Conservation (phyloP, 2,888 invertebrate genomes). For the Polydrusus pterygomalis region DNA sequence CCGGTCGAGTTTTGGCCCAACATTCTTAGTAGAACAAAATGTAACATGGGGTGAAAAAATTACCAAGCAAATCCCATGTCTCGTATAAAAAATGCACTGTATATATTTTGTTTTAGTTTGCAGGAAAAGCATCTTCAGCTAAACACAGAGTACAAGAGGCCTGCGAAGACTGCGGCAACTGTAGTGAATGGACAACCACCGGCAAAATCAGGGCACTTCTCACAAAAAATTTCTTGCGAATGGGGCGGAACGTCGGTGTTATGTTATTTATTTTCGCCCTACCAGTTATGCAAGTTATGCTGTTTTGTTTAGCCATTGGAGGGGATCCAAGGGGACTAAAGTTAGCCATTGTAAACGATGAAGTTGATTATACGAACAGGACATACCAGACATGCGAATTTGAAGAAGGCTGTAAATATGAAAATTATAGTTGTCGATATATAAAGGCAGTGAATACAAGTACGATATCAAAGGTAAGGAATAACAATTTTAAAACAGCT, state of each 20-base stretch:
- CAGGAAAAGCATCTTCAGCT: constrained; percentile 58
- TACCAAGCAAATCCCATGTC: too few relatives aligned
- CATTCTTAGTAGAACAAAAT: too few relatives aligned
- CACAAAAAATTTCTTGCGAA: constrained; percentile 91
- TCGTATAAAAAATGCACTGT: too few relatives aligned
- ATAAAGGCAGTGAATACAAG: constrained; percentile 73
- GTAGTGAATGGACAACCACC: constrained; percentile 81
- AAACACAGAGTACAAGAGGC: constrained; percentile 73
- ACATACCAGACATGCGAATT: constrained; percentile 72
- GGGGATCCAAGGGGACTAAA: constrained; percentile 88
- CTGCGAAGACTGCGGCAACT: constrained; percentile 74
- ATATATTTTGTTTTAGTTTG: constrained; percentile 58
- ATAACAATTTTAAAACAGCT: too few relatives aligned
- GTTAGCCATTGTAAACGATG: constrained; percentile 85
- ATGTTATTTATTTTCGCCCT: constrained; percentile 95
- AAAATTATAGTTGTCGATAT: constrained; percentile 81
- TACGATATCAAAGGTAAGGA: constrained; percentile 78
- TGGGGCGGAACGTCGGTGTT: constrained; percentile 95
- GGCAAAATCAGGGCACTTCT: constrained; percentile 90
- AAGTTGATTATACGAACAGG: constrained; percentile 71
- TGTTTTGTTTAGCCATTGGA: constrained; percentile 94
- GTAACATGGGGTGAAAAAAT: too few relatives aligned
- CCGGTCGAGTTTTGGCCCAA: too few relatives aligned
- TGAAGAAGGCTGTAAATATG: constrained; percentile 80
- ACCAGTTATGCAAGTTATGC: constrained; percentile 92